phyloP scores from a whole-genome alignment of 2,797 vertebrate species.

The Chelidonichthys spinosus region DNA sequence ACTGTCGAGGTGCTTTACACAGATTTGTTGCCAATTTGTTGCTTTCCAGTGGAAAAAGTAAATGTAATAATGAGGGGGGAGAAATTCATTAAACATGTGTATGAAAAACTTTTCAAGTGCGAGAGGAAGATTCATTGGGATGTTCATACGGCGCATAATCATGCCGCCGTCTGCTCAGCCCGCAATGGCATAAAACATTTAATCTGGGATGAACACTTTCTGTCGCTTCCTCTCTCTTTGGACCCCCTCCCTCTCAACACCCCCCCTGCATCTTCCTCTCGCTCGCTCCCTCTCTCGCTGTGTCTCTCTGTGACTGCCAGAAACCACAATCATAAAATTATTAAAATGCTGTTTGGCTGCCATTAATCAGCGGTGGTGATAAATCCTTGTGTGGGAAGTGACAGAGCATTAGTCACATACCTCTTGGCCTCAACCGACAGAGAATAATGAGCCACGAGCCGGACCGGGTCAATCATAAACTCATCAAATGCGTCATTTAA shows the following conservation, averaged over 20 bases:
- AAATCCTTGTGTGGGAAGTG: slow-evolving; percentile 92
- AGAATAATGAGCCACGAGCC: slow-evolving; percentile 93
- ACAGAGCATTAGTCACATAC: slow-evolving; percentile 95
- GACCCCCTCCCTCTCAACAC: slow-evolving; percentile 44
- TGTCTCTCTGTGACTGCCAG: slow-evolving; percentile 80
- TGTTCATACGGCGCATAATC: slow-evolving; percentile 82
- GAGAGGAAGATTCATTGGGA: slow-evolving; percentile 76
- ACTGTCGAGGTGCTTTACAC: slow-evolving; percentile 60
- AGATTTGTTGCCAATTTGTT: slow-evolving; percentile 79
- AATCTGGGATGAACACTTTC: slow-evolving; percentile 89
- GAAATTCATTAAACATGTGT: slow-evolving; percentile 79
- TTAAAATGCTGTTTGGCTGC: slow-evolving; percentile 93
- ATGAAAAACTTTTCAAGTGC: slow-evolving; percentile 77
- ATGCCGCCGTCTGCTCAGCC: slow-evolving; percentile 82
- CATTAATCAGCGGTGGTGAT: slow-evolving; percentile 99
- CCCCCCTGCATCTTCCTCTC: slow-evolving; percentile 52
- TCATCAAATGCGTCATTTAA: slow-evolving; percentile 99
- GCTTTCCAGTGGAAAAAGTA: slow-evolving; percentile 71
- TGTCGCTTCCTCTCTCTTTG: slow-evolving; percentile 61
- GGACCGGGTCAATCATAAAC: slow-evolving; percentile 99
- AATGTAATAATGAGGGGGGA: slow-evolving; percentile 76
- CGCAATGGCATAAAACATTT: slow-evolving; percentile 88
- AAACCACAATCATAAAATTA: slow-evolving; percentile 95
- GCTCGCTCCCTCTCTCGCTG: slow-evolving; percentile 69
- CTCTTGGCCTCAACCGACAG: slow-evolving; percentile 91